phyloP scores from a whole-genome alignment of 2,888 invertebrate species.

The Agrilus cyanescens region DNA sequence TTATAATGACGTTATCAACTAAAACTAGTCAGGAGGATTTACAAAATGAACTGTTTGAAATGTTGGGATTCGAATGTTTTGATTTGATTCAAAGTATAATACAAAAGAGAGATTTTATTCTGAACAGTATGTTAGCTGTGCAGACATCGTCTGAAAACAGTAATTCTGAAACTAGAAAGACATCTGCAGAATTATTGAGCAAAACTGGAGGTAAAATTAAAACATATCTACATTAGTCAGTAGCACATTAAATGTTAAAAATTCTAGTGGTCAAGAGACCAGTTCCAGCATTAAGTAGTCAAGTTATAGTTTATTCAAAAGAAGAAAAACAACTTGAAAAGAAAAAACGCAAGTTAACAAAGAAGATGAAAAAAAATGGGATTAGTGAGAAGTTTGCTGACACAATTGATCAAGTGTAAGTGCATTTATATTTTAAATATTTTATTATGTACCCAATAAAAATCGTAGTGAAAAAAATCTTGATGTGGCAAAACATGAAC shows the following conservation, averaged over 20 bases:
- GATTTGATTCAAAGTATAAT: constrained; percentile 31
- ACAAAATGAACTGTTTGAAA: constrained; percentile 76
- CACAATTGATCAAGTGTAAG: constrained; percentile 7
- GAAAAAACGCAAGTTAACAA: constrained; percentile 72
- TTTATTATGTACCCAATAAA: not conserved
- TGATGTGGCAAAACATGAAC: not conserved
- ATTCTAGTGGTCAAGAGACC: not conserved
- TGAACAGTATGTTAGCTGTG: not conserved
- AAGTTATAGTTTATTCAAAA: constrained; percentile 75
- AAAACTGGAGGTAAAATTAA: too few species aligned
- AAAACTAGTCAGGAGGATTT: constrained; percentile 41
- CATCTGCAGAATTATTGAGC: too few species aligned
- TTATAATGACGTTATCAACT: constrained; percentile 46
- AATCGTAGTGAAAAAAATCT: not conserved
- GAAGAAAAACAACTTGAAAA: constrained; percentile 69
- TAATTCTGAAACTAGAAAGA: too few species aligned
- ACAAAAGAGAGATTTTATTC: constrained; percentile 21
- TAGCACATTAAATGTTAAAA: too few species aligned
- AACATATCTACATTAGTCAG: too few species aligned
- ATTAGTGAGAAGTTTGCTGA: not conserved
- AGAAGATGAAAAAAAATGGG: constrained; percentile 45
- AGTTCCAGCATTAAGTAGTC: constrained; percentile 57
- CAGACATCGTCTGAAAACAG: too few species aligned
- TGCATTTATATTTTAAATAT: not conserved
- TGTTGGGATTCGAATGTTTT: constrained; percentile 68